Percentiles rank a stretch among this genome's conserved stretches.
phyloP scores from a whole-genome alignment of 2,113 vertebrate species.

The Pseudolaguvia tuberculata region DNA sequence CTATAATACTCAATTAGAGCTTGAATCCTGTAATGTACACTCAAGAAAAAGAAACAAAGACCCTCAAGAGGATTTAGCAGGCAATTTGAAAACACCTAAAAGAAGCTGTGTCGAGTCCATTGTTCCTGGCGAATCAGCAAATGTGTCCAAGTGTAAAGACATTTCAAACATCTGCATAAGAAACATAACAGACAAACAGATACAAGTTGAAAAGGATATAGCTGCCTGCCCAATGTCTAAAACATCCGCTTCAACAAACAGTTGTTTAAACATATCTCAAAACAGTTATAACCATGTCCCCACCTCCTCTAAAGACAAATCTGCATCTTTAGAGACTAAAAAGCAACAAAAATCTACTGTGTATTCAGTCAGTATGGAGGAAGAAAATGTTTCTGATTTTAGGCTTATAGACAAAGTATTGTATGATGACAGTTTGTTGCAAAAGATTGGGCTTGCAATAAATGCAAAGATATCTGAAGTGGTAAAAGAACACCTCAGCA shows the following conservation, averaged over 20 bases:
- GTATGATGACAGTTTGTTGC: constrained; percentile 3
- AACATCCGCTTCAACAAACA: background rate
- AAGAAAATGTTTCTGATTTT: background rate
- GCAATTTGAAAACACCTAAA: constrained; percentile 62
- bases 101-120: constrained; percentile 29
- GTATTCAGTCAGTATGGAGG: background rate
- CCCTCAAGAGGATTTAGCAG: constrained; percentile 50
- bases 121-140: background rate
- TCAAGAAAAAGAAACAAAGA: constrained; percentile 65
- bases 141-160: background rate
- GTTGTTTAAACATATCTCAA: background rate
- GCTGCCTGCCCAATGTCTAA: background rate
- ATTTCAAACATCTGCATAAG: background rate
- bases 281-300: background rate
- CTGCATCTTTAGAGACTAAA: background rate
- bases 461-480: constrained; percentile 70
- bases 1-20: constrained; percentile 29
- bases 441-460: constrained; percentile 57
- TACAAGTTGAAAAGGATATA: constrained; percentile 4
- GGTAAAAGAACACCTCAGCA: constrained; percentile 62
- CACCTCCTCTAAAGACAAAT: background rate
- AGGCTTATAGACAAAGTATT: constrained; percentile 8
- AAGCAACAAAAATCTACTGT: background rate
- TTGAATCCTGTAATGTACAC: constrained; percentile 52
- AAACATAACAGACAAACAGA: constrained; percentile 4